Evolutionary conservation across 2,888 invertebrate species (phyloP), one percentile per base, ranked within the genome.

Genomic region (Herminia tarsipennalis): DNA sequence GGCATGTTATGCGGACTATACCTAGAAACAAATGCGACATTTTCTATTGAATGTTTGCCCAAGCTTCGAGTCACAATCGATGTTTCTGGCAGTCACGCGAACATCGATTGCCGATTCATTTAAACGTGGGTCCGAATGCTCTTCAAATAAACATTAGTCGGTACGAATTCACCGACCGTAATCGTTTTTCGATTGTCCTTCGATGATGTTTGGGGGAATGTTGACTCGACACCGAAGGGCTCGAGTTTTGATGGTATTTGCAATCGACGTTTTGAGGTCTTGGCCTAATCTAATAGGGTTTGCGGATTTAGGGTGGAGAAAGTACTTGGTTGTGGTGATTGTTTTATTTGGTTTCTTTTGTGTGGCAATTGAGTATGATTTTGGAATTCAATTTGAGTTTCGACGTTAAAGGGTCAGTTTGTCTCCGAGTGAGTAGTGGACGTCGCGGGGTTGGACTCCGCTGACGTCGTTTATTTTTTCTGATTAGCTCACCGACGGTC

Each of bases 401-500:
- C n/a, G n/a, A n/a, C 10, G 9, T 9, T 2, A 9, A 5, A 30
- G 28, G 29, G 40, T 59, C 29, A 28, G 59, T 68, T 71, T 69
- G 74, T 74, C 73, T 78, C 66, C 64, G 36, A 43, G 46, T 54
- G 51, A 45, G 64, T 66, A 41, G 39, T 24, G 47, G 51, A 69
- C 51, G 71, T 67, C 62, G 59, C 53, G 46, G 55, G 45, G 30
- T 43, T 8, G 53, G 32, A 44, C 52, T 66, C 56, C 65, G 72
- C 70, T 85, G 73, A 87, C 67, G 38, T 53, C 36, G 29, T 44
- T 13, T 43, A 12, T 41, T 14, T 55, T 9, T 68, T 61, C 55
- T 14, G 27, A 24, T 1, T 81, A 90, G 91, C 85, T 57, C 91
- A 91, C 72, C 85, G 91, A 71, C 83, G 91, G 66, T 83, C 95